Percentiles rank a stretch among this genome's conserved stretches.
These are phyloP conservation scores for Nysson spinosus DNA, from an alignment of 2,888 invertebrate genomes.

Conservation along the genomic window DNA sequence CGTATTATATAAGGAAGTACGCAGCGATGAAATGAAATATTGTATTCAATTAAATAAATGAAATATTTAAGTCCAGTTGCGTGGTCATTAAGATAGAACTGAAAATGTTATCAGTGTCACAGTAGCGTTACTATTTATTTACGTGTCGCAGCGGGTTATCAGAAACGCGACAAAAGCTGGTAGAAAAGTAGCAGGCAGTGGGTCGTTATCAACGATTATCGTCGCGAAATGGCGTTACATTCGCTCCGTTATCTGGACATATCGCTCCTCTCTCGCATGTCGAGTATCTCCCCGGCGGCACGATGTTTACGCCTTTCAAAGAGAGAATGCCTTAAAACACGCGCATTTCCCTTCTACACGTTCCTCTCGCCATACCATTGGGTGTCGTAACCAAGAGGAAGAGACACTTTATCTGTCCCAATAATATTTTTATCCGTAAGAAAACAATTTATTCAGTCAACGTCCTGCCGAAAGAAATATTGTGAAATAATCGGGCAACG, in stretches of 20 bases:
- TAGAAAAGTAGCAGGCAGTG: constrained; percentile 45
- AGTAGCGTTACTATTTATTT: constrained; percentile 35
- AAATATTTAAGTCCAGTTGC: too few relatives aligned
- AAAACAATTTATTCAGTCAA: constrained; percentile 19
- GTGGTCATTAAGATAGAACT: background rate
- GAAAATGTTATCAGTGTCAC: background rate
- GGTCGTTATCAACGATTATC: constrained; percentile 43
- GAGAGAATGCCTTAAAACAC: too few relatives aligned
- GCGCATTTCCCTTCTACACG: too few relatives aligned
- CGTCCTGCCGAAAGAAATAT: constrained; percentile 22
- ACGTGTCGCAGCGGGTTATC: constrained; percentile 42
- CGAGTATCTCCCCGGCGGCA: background rate
- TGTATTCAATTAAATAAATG: too few relatives aligned
- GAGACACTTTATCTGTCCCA: background rate
- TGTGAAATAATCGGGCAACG: constrained; percentile 1
- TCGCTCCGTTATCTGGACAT: constrained; percentile 29
- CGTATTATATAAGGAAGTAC: too few relatives aligned
- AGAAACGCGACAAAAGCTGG: constrained; percentile 76
- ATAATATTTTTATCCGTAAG: constrained; percentile 10
- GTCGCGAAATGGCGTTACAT: constrained; percentile 36
- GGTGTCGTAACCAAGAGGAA: background rate
- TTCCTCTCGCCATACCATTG: background rate
- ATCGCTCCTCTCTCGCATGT: constrained; percentile 5
- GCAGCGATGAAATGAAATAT: too few relatives aligned
- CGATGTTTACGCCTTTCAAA: background rate